Percentiles rank a stretch among this genome's conserved stretches.
phyloP scores from a whole-genome alignment of 2,888 invertebrate genomes.

The Lepidocyrtoides sp. region DNA sequence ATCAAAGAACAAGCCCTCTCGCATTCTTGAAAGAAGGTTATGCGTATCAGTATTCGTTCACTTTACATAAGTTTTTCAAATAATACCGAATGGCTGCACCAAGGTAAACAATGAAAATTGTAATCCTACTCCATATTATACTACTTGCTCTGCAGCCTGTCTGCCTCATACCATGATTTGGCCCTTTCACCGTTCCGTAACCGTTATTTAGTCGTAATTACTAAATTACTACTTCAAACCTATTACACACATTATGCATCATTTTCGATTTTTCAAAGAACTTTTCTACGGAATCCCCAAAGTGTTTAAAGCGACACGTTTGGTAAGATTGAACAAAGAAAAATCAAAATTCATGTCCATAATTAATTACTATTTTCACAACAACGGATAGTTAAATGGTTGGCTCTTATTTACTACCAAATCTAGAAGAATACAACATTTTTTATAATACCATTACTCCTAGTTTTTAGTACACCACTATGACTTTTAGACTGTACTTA shows the following conservation, averaged over 20 bases:
- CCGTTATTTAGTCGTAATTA: background rate
- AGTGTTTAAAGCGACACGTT: background rate
- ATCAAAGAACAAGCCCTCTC: too few species aligned
- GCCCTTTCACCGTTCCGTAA: background rate
- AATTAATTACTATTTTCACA: background rate
- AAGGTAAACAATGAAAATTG: too few species aligned
- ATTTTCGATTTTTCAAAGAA: too few species aligned
- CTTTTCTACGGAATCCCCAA: background rate
- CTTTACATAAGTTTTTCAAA: too few species aligned
- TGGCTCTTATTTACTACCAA: background rate
- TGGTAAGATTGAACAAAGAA: background rate
- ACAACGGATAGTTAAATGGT: background rate
- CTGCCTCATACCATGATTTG: background rate
- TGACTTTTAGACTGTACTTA: background rate
- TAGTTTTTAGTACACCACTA: background rate
- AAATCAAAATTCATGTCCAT: background rate
- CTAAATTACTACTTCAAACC: background rate
- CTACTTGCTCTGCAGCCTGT: background rate
- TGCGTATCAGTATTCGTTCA: background rate
- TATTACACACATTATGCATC: too few species aligned
- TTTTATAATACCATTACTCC: background rate
- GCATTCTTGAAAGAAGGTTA: background rate
- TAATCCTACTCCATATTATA: too few species aligned
- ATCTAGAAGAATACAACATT: constrained; percentile 15
- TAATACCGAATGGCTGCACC: too few species aligned